Percentiles rank a stretch among this genome's conserved stretches.
Conservation (phyloP, 2,797 vertebrate species). For the Malacoctenus gilli region DNA sequence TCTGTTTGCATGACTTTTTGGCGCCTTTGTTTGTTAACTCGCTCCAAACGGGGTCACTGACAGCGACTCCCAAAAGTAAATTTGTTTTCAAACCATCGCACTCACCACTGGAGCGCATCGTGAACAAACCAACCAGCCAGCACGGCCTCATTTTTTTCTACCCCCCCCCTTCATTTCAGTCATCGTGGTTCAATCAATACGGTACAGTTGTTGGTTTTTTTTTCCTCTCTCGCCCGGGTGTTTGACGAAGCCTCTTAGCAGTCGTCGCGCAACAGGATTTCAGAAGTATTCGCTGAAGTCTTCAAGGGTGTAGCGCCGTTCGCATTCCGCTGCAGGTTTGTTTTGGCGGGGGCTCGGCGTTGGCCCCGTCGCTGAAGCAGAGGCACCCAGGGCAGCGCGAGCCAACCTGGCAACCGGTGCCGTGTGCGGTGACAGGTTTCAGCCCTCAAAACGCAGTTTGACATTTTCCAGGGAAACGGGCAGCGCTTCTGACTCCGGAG, state of each 20-base stretch:
- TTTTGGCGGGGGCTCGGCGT: constrained; percentile 32
- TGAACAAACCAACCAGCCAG: not conserved
- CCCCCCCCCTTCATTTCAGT: constrained; percentile 18
- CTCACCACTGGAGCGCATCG: constrained; percentile 12
- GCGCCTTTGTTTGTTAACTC: not conserved
- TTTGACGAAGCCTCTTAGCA: constrained; percentile 21
- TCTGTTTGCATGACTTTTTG: not conserved
- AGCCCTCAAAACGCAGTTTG: constrained; percentile 28
- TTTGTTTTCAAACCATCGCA: not conserved
- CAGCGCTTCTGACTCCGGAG: constrained; percentile 23
- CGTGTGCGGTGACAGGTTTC: not conserved
- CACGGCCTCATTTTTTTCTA: constrained; percentile 5
- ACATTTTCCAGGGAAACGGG: constrained; percentile 36
- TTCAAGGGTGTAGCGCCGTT: constrained; percentile 17
- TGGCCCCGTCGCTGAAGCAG: constrained; percentile 30
- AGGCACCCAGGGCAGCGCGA: constrained; percentile 1
- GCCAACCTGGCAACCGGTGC: constrained; percentile 38
- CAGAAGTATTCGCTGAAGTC: constrained; percentile 16
- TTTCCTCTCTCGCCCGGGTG: not conserved
- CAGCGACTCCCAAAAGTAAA: constrained; percentile 10
- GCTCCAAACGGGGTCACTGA: not conserved
- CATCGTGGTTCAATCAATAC: not conserved
- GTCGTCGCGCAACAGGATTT: constrained; percentile 19
- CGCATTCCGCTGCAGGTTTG: constrained; percentile 43
- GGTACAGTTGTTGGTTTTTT: too few relatives aligned